These are phyloP conservation scores for Pangasius krempfi DNA, from an alignment of 2,797 vertebrate genomes.

Conservation along the genomic window DNA sequence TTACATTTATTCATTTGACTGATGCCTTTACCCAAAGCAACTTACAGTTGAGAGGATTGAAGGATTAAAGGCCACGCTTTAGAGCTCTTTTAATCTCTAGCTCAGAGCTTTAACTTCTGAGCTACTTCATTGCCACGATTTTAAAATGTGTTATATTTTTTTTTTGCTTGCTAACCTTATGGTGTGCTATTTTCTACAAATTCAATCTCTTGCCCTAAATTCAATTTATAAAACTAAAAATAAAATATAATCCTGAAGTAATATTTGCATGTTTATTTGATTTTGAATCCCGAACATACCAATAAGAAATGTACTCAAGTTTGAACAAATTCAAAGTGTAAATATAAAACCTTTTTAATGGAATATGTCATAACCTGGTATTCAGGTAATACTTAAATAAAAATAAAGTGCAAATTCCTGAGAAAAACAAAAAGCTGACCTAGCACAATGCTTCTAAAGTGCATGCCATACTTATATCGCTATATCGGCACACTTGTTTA, in stretches of 20 bases:
- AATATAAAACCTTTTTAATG: background rate
- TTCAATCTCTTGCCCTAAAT: background rate
- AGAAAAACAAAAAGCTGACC: background rate
- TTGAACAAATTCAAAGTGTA: no score
- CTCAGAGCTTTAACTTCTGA: background rate
- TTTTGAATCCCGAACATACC: background rate
- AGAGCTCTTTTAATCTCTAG: background rate
- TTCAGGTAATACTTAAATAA: background rate
- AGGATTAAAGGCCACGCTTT: background rate
- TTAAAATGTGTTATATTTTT: background rate
- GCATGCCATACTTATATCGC: background rate
- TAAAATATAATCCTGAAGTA: background rate
- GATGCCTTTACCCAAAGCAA: constrained; percentile 1
- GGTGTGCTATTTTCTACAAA: background rate
- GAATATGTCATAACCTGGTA: background rate
- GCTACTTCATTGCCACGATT: background rate
- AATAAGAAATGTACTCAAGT: background rate
- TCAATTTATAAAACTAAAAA: background rate
- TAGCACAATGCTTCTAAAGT: background rate
- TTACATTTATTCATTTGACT: background rate
- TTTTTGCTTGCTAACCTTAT: background rate
- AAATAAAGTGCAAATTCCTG: background rate
- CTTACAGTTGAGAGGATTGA: background rate
- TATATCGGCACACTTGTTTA: background rate
- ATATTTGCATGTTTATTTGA: background rate